Base-by-base conservation (phyloP, 2,888 invertebrate genomes). In the Dicycla oo region DNA sequence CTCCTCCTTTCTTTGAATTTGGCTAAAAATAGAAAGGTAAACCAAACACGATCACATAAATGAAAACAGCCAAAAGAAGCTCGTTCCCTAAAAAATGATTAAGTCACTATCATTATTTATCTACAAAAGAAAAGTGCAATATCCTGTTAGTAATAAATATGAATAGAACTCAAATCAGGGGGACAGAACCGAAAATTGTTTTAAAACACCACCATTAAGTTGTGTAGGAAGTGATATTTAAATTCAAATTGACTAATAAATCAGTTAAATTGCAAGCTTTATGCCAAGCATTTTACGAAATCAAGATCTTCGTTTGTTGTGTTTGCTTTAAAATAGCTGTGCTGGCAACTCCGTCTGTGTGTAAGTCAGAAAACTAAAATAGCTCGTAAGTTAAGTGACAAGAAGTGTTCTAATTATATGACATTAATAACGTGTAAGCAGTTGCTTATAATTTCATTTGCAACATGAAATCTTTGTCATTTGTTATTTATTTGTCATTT, bases 221-320 rank as follows among this genome's bases (percentile, higher is more conserved):
- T 71, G 53, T 76, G 76, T 73, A 83, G 77, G 75, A 86, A 85
- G 84, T 87, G 84, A 85, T 86, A 88, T 87, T 89, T 83, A 85
- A 89, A 87, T 89, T 89, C 83, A 88, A 89, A 89, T 89, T 83
- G 87, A 83, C 85, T 86, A 87, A 86, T 88, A 88, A 87, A 88
- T 89, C 86, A 34, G 54, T 40, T 72, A 10, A 62, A 72, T 60
- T 47, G 54, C 53, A 54, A 72, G 47, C 23, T 62, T 40, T 47
- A 40, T 20, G 61, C 18, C 34, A 34, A 34, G 2, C 34, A 53
- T 8, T 72, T 47, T 15, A 40, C 30, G 23, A 11, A 54, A 53
- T 54, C 53, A 34, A 53, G 23, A 47, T 40, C 2, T 30, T 47
- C 4, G 62, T 34, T 30, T 49, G 67, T 47, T 26, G 23, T 38